Evolutionary conservation across 2,113 vertebrate species (phyloP), one percentile per base, ranked within the genome.

Genomic region (Rostratula benghalensis): DNA sequence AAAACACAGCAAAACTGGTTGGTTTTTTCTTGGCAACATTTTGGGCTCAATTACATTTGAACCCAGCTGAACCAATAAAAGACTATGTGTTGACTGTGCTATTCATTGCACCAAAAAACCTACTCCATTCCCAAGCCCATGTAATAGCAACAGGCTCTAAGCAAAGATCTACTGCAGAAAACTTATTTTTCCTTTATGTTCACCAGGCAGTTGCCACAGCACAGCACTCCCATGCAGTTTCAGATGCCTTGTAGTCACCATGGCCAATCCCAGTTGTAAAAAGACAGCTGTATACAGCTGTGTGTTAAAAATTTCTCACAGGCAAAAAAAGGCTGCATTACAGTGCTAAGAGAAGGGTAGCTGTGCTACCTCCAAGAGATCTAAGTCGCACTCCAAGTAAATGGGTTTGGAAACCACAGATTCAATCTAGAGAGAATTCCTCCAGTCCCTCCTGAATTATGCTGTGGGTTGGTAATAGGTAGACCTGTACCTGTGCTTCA

Each of bases 241-340:
- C 67, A 63, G 76, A 83, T 0, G 6, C 53, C 57, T 67, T 20
- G 14, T 35, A 64, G 65, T 77, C 89, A 84, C 43, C 65, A 31
- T 2, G 2, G 93, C 60, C 68, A 57, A 60, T 43, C 25, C 24
- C 14, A 33, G 59, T 37, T 83, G 68, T 43, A 71, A 77, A 46
- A 74, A 24, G 56, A 86, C 93, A 97, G 92, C 83, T 94, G 90
- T 46, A 48, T 21, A 43, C 94, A 96, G 95, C 92, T 93, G 92
- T 27, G 30, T 1, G 6, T 31, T 45, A 13, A 51, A 24, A 4
- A 37, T 59, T 91, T 43, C 60, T 88, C 79, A 67, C 39, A 37
- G 35, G 37, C 78, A 89, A 90, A 94, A 91, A 92, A 89, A 93
- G 92, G 76, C 86, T 74, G 86, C 77, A 50, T 73, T 92, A 67